phyloP scores from a whole-genome alignment of 2,113 vertebrate genomes.

The Mesembrinibis cayennensis region DNA sequence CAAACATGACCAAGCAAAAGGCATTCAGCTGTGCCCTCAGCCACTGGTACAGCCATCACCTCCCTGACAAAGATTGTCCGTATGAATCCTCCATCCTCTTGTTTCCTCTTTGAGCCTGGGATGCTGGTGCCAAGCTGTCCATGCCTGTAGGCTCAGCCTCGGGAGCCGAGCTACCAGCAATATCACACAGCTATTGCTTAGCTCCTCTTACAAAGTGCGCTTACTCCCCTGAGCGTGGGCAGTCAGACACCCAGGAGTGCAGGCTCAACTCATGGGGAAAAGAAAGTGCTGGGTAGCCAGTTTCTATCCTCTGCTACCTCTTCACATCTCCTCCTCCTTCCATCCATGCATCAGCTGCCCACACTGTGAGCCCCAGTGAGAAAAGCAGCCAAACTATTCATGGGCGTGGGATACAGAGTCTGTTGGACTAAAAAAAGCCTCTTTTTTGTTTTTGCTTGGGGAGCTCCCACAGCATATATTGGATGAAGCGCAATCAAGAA shows the following conservation, averaged over 20 bases:
- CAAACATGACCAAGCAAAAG: not conserved
- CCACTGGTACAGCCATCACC: not conserved
- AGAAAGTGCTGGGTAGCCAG: not conserved
- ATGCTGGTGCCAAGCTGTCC: not conserved
- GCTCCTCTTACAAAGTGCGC: not conserved
- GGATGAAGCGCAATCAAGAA: not conserved
- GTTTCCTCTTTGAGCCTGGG: not conserved
- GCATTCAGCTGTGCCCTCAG: not conserved
- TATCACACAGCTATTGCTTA: not conserved
- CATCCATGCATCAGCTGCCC: not conserved
- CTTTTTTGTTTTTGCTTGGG: not conserved
- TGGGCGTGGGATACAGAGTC: not conserved
- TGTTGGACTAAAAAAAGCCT: not conserved
- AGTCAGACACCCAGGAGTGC: not conserved
- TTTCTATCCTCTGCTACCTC: not conserved
- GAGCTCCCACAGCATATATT: not conserved
- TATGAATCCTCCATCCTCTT: not conserved
- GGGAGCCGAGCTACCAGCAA: not conserved
- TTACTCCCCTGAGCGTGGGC: not conserved
- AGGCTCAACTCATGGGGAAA: not conserved
- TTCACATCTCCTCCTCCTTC: not conserved
- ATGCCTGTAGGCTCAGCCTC: not conserved
- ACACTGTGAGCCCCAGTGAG: not conserved
- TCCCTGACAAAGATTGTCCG: not conserved
- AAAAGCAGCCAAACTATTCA: not conserved